Conservation (phyloP, 2,888 invertebrate genomes). For the Tiliacea aurago region DNA sequence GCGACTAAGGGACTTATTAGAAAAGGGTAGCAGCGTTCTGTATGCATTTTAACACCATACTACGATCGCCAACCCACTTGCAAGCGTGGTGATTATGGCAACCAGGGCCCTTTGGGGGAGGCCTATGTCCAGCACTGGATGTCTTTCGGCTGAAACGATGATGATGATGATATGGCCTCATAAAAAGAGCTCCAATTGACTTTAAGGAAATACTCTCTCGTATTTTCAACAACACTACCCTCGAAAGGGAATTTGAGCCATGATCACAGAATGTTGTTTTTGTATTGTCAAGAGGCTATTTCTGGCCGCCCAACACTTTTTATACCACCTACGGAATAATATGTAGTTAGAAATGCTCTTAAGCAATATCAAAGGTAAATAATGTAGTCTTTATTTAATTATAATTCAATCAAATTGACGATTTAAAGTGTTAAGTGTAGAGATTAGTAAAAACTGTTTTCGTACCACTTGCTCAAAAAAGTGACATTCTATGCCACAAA, state of each 20-base stretch:
- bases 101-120: too few species aligned
- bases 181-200: not conserved
- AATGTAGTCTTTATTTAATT: constrained; percentile 2
- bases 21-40: too few species aligned
- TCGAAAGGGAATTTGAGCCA: not conserved
- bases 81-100: too few species aligned
- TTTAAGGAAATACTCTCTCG: not conserved
- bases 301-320: constrained; percentile 10
- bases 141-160: too few species aligned
- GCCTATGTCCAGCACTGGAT: too few species aligned
- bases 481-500: too few species aligned
- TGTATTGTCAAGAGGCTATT: not conserved
- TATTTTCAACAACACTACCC: not conserved
- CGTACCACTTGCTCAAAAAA: too few species aligned
- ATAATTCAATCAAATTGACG: constrained; percentile 16
- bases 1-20: too few species aligned
- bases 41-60: too few species aligned
- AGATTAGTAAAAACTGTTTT: not conserved
- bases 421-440: too few species aligned
- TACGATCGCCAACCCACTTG: too few species aligned
- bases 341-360: constrained; percentile 4
- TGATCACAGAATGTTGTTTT: not conserved
- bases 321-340: not conserved
- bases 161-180: too few species aligned
- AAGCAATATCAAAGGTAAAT: constrained; percentile 16